Conservation (phyloP, 2,888 invertebrate genomes). For the Macrophya alboannulata region DNA sequence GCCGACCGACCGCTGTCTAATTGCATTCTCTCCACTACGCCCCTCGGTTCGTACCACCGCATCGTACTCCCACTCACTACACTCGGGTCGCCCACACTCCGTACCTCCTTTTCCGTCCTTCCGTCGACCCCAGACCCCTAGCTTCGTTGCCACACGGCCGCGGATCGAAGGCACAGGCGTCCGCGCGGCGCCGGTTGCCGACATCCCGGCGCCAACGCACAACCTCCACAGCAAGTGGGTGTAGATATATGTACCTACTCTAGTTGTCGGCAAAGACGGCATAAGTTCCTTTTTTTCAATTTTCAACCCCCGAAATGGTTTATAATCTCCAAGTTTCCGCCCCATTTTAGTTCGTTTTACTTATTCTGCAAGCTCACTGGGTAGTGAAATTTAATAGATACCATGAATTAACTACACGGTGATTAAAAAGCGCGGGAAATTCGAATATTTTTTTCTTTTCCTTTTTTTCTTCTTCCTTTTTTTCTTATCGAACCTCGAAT, state of each 20-base stretch:
- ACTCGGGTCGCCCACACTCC: neutral
- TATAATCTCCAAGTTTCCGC: slow-evolving; percentile 14
- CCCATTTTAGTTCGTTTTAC: neutral
- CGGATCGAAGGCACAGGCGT: slow-evolving; percentile 69
- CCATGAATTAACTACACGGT: neutral
- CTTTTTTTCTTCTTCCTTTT: neutral
- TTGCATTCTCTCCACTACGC: slow-evolving; percentile 63
- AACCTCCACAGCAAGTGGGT: slow-evolving; percentile 32
- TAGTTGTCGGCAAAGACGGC: slow-evolving; percentile 28
- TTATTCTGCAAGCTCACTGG: neutral
- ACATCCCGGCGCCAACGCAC: slow-evolving; percentile 66
- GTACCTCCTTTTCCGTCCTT: slow-evolving; percentile 27
- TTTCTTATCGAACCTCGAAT: too few relatives aligned
- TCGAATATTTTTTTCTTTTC: neutral
- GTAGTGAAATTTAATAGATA: neutral
- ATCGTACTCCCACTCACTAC: slow-evolving; percentile 31
- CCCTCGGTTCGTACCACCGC: slow-evolving; percentile 41
- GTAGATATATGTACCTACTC: slow-evolving; percentile 29
- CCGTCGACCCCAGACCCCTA: slow-evolving; percentile 44
- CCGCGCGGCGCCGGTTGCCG: slow-evolving; percentile 68
- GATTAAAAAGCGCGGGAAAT: neutral
- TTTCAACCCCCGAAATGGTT: neutral
- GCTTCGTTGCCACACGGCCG: slow-evolving; percentile 56
- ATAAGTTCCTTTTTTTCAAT: slow-evolving; percentile 4
- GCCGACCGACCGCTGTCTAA: slow-evolving; percentile 66